Percentiles rank a stretch among this genome's conserved stretches.
Evolutionary conservation across 2,888 invertebrate species (phyloP).

Genomic region (Tinea trinotella): DNA sequence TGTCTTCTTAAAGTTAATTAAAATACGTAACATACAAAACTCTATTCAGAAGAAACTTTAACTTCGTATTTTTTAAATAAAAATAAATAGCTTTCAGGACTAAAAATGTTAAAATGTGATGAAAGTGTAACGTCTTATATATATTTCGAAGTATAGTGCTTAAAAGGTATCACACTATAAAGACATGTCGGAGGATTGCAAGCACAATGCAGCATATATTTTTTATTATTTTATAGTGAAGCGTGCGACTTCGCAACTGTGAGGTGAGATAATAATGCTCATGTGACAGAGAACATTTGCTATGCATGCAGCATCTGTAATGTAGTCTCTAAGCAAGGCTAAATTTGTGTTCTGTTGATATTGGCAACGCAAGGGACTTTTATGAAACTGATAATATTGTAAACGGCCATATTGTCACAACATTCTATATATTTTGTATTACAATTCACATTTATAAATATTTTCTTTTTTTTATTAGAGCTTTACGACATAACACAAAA

Average conservation of each 20-base stretch:
- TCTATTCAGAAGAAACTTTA: background rate
- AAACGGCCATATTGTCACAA: background rate
- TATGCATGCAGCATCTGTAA: conserved; percentile 2
- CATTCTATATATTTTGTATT: too few relatives aligned
- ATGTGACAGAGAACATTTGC: conserved; percentile 1
- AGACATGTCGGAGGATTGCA: conserved; percentile 2
- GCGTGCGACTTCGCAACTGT: background rate
- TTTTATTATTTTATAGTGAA: background rate
- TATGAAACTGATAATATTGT: background rate
- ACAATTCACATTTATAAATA: too few relatives aligned
- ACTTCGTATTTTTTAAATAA: background rate
- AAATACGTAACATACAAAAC: background rate
- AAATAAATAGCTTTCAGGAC: background rate
- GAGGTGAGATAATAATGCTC: background rate
- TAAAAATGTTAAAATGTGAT: background rate
- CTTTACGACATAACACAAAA: too few relatives aligned
- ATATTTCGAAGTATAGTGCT: background rate
- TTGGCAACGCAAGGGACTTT: background rate
- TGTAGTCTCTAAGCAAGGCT: background rate
- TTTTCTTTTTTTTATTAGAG: too few relatives aligned
- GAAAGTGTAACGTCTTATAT: background rate
- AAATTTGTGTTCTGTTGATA: conserved; percentile 1
- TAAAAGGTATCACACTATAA: background rate
- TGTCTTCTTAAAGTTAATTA: background rate
- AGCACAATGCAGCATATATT: background rate